Base-by-base conservation (phyloP, 2,797 vertebrate species). In the Poecilia gillii region DNA sequence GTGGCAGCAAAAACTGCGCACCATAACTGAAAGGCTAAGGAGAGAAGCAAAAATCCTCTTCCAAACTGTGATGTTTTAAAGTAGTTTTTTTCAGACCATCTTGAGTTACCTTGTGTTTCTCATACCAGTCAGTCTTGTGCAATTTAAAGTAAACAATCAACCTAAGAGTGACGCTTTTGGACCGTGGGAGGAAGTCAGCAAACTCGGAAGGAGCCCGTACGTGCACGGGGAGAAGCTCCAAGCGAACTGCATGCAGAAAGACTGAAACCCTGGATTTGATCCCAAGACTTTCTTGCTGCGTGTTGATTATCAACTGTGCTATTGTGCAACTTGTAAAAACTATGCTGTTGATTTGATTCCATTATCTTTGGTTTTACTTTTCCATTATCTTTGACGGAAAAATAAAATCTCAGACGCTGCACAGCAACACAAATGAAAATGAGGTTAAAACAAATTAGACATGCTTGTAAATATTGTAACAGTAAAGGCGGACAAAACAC, bases 371-470 rank as follows among this genome's bases (percentile, higher is more conserved):
- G 55, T n/a, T 79, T 66, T 75, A 86, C 86, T 78, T 74, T 86
- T 82, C 75, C 78, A 78, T n/a, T 81, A 68, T n/a, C 45, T 51
- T 25, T 31, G 68, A 73, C 45, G 70, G 12, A 18, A 1, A 28
- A 74, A 78, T 3, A 72, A 57, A 81, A 76, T 0, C 51, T 72
- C 59, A 79, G 16, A 72, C 62, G 33, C 4, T 62, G 66, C 43
- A 41, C 41, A 84, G 41, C 47, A 74, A 59, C 12, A 73, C 79
- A 73, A 82, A 76, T n/a, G 66, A 79, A 49, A 79, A 68, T 79
- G 78, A 80, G 80, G 77, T 80, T 81, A 53, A 20, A 90, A 77
- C 45, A 74, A 81, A 9, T 39, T 73, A 82, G 72, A 41, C 64
- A 49, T 49, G 43, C 74, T 72, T n/a, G 33, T 68, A 76, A 81